These are phyloP conservation scores for Rhysida immarginata DNA, from an alignment of 1,140 invertebrate genomes.

Conservation along the genomic window DNA sequence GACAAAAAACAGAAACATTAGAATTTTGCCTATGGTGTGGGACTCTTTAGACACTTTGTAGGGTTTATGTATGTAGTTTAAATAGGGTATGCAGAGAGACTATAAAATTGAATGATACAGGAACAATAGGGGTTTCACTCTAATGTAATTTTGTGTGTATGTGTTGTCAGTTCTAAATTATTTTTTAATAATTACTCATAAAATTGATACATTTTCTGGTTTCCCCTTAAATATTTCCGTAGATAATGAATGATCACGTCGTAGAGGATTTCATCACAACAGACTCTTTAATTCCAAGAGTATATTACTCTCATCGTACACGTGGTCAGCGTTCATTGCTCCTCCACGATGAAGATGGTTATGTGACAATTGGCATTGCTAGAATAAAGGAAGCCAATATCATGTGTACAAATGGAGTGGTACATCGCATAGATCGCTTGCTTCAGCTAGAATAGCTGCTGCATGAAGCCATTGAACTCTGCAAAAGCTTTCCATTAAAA, in stretches of 20 bases:
- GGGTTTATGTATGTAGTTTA: too few species aligned
- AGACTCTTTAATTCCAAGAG: neutral
- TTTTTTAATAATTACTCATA: neutral
- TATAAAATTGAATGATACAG: too few species aligned
- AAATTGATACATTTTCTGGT: neutral
- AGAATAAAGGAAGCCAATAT: neutral
- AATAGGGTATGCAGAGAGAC: too few species aligned
- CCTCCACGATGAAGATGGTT: slow-evolving; percentile 5
- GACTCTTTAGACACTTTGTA: too few species aligned
- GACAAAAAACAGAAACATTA: too few species aligned
- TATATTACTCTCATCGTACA: neutral
- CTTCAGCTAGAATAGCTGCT: slow-evolving; percentile 6
- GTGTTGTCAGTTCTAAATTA: too few species aligned
- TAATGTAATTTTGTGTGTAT: too few species aligned
- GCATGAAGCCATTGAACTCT: too few species aligned
- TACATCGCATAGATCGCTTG: slow-evolving; percentile 3
- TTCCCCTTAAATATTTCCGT: neutral
- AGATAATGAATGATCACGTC: slow-evolving; percentile 8
- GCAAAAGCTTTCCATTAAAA: too few species aligned
- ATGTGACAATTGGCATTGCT: slow-evolving; percentile 2
- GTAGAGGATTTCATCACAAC: neutral
- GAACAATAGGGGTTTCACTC: too few species aligned
- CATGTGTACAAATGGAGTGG: slow-evolving; percentile 5
- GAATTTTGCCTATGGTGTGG: too few species aligned
- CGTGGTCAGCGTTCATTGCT: neutral